phyloP scores from a whole-genome alignment of 2,113 vertebrate species.

The Rutilus rutilus region DNA sequence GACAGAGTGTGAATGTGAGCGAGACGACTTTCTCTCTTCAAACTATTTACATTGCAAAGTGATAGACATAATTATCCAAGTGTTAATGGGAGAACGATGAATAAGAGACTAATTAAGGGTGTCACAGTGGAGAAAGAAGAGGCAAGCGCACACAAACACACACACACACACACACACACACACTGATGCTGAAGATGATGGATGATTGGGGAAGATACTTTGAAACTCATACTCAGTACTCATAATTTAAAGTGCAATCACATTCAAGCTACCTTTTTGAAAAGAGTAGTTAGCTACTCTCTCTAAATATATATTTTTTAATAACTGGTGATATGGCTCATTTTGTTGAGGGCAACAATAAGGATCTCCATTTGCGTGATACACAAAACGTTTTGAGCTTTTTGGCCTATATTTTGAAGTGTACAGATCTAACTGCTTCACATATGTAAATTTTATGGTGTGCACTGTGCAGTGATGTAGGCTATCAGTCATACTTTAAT shows the following conservation, averaged over 20 bases:
- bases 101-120: constrained; percentile 1
- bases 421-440: too few species aligned
- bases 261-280: not conserved
- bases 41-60: constrained; percentile 28
- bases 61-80: constrained; percentile 21
- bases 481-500: too few species aligned
- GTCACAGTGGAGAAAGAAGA: not conserved
- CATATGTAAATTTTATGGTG: too few species aligned
- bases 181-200: not conserved
- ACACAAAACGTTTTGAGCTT: too few species aligned
- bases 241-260: not conserved
- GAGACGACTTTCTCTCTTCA: not conserved
- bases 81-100: constrained; percentile 11
- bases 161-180: not conserved
- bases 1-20: constrained; percentile 21
- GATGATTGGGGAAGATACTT: not conserved
- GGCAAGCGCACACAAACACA: not conserved
- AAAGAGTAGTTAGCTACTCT: not conserved
- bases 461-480: too few species aligned
- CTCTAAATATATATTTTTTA: not conserved
- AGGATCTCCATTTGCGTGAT: too few species aligned
- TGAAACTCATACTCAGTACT: constrained; percentile 2
- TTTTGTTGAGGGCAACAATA: too few species aligned
- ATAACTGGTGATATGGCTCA: not conserved
- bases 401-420: too few species aligned